phyloP scores from a whole-genome alignment of 2,888 invertebrate genomes.

The Hirudinaria manillensis region DNA sequence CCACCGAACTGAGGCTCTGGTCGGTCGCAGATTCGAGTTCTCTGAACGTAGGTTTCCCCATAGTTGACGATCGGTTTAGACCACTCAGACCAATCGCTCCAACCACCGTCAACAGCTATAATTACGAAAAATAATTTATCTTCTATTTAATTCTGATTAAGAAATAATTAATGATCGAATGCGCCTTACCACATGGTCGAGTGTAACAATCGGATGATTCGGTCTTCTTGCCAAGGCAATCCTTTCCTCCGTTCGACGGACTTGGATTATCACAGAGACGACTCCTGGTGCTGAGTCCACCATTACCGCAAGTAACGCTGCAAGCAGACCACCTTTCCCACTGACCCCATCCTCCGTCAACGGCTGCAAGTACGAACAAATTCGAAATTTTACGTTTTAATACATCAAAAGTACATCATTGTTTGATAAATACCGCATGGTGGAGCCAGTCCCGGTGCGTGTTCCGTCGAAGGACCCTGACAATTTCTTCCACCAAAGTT shows the following conservation, averaged over 20 bases:
- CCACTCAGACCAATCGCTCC: slow-evolving; percentile 36
- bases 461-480: slow-evolving; percentile 27
- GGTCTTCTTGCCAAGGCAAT: slow-evolving; percentile 45
- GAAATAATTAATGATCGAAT: too few species aligned
- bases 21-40: slow-evolving; percentile 47
- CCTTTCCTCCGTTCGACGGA: slow-evolving; percentile 47
- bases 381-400: background rate
- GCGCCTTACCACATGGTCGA: slow-evolving; percentile 41
- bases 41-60: slow-evolving; percentile 43
- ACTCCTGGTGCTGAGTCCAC: slow-evolving; percentile 44
- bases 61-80: slow-evolving; percentile 46
- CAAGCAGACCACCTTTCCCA: slow-evolving; percentile 35
- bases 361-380: slow-evolving; percentile 12
- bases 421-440: slow-evolving; percentile 27
- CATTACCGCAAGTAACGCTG: slow-evolving; percentile 34
- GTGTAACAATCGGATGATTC: slow-evolving; percentile 45
- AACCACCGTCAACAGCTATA: slow-evolving; percentile 36
- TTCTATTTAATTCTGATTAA: background rate
- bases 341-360: slow-evolving; percentile 36
- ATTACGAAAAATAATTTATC: background rate
- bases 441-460: slow-evolving; percentile 30
- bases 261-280: slow-evolving; percentile 49
- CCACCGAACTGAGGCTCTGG: slow-evolving; percentile 50
- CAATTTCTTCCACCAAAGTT: slow-evolving; percentile 31
- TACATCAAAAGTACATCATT: background rate